These are phyloP conservation scores for Cheumatopsyche charites DNA, from an alignment of 1,140 invertebrate species.

Conservation along the genomic window DNA sequence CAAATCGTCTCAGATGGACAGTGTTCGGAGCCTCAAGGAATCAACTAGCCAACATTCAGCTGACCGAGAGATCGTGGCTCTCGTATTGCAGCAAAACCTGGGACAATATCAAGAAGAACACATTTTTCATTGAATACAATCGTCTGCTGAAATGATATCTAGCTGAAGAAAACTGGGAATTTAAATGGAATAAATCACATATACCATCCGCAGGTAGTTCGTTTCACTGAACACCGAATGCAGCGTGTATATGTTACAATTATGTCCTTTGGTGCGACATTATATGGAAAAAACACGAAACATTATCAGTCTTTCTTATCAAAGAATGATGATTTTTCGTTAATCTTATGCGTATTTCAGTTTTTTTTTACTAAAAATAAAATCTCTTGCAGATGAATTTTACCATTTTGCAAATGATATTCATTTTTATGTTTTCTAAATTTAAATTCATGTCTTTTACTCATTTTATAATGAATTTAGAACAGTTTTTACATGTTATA, in stretches of 20 bases:
- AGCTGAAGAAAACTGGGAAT: neutral
- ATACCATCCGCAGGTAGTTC: neutral
- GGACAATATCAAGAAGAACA: constrained; percentile 83
- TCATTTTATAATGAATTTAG: too few relatives aligned
- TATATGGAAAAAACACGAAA: neutral
- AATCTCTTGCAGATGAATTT: too few relatives aligned
- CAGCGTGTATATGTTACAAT: neutral
- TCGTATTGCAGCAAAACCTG: constrained; percentile 81
- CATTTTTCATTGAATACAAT: constrained; percentile 82
- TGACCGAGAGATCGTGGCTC: constrained; percentile 78
- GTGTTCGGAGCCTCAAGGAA: constrained; percentile 71
- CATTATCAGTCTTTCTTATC: too few relatives aligned
- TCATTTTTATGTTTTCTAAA: too few relatives aligned
- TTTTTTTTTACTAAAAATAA: too few relatives aligned
- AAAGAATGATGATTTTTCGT: too few relatives aligned
- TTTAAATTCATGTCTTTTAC: too few relatives aligned
- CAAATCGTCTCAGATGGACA: constrained; percentile 71
- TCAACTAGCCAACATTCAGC: constrained; percentile 66
- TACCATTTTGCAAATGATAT: too few relatives aligned
- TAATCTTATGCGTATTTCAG: too few relatives aligned
- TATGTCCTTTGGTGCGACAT: neutral
- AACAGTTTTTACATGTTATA: too few relatives aligned
- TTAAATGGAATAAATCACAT: constrained; percentile 13
- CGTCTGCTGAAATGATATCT: constrained; percentile 15
- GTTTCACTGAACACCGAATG: neutral